Base-by-base conservation (phyloP, 2,797 vertebrate species). In the Hemitrygon akajei region DNA sequence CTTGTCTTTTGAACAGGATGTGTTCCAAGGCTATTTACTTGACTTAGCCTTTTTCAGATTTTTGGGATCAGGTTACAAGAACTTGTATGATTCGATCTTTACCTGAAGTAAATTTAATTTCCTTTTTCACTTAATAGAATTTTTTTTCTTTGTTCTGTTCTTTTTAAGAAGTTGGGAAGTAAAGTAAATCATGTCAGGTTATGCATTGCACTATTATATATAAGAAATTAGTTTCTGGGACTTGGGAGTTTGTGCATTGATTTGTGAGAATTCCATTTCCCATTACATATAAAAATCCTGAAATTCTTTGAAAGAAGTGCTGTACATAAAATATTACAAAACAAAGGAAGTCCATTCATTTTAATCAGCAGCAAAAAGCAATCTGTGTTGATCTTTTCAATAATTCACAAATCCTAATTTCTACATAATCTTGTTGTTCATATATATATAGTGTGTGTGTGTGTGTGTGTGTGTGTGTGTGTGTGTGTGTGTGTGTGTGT, bases 391-490 rank as follows among this genome's bases (percentile, higher is more conserved):
- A 94, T 89, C 95, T 95, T 95, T 95, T 97, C 95, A 97, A 97
- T 97, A 97, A 97, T 97, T 97, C 95, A 97, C 96, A 47, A 93
- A 96, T 96, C 95, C 95, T 97, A 97, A 97, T 97, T 97, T 96
- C 97, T 96, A 97, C 97, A 96, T 97, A 97, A 97, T 97, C 95
- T 96, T 97, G 96, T 96, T 97, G n/a, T 97, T 97, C n/a, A n/a
- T n/a, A n/a, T n/a, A n/a, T n/a, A n/a, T n/a, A n/a, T n/a, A n/a
- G n/a, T n/a, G n/a, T n/a, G n/a, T n/a, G n/a, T n/a, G n/a, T n/a
- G n/a, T n/a, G n/a, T n/a, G n/a, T n/a, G n/a, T n/a, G n/a, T n/a
- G n/a, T n/a, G n/a, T n/a, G n/a, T n/a, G n/a, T n/a, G n/a, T n/a
- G n/a, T n/a, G n/a, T n/a, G n/a, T 47, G 4, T 1, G 4, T 47